Conservation (phyloP, 1,140 invertebrate genomes). For the Pseudomyrmex dendroicus region DNA sequence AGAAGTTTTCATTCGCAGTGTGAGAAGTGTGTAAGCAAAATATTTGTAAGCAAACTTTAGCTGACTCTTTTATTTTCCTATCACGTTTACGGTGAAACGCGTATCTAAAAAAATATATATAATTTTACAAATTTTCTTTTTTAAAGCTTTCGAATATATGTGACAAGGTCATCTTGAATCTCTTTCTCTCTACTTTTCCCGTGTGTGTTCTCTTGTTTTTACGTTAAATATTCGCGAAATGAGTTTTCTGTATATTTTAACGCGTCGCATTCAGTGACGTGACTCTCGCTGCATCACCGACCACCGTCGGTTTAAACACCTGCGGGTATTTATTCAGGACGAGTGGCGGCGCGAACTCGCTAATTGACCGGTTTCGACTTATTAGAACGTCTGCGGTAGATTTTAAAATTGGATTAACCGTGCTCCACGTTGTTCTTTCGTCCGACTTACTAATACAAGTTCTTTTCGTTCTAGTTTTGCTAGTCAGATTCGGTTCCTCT, state of each 20-base stretch:
- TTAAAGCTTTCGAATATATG: no score
- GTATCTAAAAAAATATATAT: neutral
- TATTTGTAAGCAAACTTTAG: constrained; percentile 55
- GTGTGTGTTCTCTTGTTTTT: neutral
- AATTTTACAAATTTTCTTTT: no score
- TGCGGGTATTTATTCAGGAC: constrained; percentile 82
- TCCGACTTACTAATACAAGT: constrained; percentile 9
- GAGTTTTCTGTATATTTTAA: constrained; percentile 35
- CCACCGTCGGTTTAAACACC: constrained; percentile 79
- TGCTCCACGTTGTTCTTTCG: constrained; percentile 29
- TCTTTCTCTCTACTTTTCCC: no score
- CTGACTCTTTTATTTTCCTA: constrained; percentile 45
- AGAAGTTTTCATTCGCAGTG: constrained; percentile 67
- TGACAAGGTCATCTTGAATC: no score
- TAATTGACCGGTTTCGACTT: constrained; percentile 83
- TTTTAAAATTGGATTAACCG: constrained; percentile 77
- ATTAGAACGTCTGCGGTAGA: constrained; percentile 79
- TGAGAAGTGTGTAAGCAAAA: constrained; percentile 65
- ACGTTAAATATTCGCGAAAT: constrained; percentile 45
- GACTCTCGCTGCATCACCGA: constrained; percentile 57
- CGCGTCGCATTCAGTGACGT: constrained; percentile 38
- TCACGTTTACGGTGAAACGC: neutral
- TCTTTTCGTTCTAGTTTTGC: constrained; percentile 33
- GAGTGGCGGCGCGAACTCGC: constrained; percentile 63
- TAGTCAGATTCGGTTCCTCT: constrained; percentile 1